A percentile compares a stretch with the other conserved stretches of the same genome.
Evolutionary conservation across 2,888 invertebrate species (phyloP).

Genomic region (Cosmia pyralina): DNA sequence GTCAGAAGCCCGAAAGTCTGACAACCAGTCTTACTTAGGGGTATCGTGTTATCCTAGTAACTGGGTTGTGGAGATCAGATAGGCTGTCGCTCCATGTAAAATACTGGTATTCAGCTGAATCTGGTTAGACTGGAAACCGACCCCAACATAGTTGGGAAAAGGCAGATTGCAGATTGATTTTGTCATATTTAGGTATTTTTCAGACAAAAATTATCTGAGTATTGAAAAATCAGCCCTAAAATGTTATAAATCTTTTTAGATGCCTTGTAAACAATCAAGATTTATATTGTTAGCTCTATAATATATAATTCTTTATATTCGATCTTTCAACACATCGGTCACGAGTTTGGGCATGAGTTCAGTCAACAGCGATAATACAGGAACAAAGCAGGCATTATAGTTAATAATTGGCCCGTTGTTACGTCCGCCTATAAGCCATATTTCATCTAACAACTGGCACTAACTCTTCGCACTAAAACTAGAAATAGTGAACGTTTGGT

Average conservation of each 20-base stretch:
- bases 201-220: neutral
- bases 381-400: slow-evolving; percentile 54
- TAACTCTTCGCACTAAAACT: slow-evolving; percentile 63
- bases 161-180: no score
- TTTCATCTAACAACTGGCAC: slow-evolving; percentile 69
- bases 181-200: neutral
- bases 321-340: slow-evolving; percentile 17
- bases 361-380: slow-evolving; percentile 40
- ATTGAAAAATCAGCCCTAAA: neutral
- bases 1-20: no score
- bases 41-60: no score
- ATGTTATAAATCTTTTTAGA: neutral
- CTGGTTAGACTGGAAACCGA: no score
- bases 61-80: no score
- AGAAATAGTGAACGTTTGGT: slow-evolving; percentile 64
- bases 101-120: no score
- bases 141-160: no score
- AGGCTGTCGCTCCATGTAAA: no score
- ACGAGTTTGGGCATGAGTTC: slow-evolving; percentile 61
- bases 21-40: no score
- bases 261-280: no score
- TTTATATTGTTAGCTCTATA: neutral
- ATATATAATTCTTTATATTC: neutral
- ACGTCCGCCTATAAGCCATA: slow-evolving; percentile 68
- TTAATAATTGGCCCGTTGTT: slow-evolving; percentile 72